Evolutionary conservation across 2,888 invertebrate species (phyloP).

Genomic region (Synanthedon andrenaeformis): DNA sequence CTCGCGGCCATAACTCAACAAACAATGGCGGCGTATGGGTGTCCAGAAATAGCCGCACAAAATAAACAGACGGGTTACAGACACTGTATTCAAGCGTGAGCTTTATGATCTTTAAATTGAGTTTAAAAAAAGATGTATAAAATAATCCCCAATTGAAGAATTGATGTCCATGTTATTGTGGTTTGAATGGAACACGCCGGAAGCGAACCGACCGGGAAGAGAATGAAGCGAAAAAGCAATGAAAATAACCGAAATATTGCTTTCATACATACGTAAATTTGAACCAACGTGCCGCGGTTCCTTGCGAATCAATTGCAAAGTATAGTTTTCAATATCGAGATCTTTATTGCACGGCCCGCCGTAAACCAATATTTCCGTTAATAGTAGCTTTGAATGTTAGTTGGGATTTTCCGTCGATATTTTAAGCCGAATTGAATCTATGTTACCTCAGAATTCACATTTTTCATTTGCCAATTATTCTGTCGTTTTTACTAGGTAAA

Average conservation of each 20-base stretch:
- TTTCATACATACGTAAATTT: not conserved
- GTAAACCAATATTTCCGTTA: slow-evolving; percentile 40
- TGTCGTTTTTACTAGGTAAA: too few relatives aligned
- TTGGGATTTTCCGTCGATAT: slow-evolving; percentile 21
- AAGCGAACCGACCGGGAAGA: too few relatives aligned
- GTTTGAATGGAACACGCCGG: too few relatives aligned
- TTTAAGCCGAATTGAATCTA: not conserved
- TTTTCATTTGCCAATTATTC: too few relatives aligned
- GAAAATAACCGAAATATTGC: not conserved
- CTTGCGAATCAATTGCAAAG: slow-evolving; percentile 26
- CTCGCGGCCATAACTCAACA: slow-evolving; percentile 43
- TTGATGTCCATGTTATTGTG: too few relatives aligned
- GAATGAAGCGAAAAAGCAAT: not conserved
- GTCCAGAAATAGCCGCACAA: slow-evolving; percentile 54
- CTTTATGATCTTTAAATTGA: too few relatives aligned
- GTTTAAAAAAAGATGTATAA: too few relatives aligned
- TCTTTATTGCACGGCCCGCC: slow-evolving; percentile 30
- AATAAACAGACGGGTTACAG: slow-evolving; percentile 43
- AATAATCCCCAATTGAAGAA: too few relatives aligned
- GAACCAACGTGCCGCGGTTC: not conserved
- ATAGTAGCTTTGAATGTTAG: slow-evolving; percentile 43
- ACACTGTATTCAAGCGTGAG: slow-evolving; percentile 14
- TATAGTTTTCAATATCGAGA: slow-evolving; percentile 29
- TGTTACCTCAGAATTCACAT: too few relatives aligned
- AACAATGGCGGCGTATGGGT: slow-evolving; percentile 43